Base-by-base conservation (phyloP, 1,140 invertebrate genomes). In the Psix sp. region DNA sequence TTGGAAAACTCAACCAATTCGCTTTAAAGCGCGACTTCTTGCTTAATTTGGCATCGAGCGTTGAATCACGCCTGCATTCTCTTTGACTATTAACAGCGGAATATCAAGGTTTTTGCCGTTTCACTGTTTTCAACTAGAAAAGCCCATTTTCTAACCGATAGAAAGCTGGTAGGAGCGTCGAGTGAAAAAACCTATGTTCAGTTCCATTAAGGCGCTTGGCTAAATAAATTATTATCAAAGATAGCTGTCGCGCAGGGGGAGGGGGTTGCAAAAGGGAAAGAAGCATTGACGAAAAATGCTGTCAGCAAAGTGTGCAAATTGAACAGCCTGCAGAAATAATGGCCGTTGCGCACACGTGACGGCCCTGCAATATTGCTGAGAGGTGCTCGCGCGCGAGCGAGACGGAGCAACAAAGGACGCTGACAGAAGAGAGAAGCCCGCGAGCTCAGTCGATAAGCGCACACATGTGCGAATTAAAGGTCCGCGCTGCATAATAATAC, bases 381-480 rank as follows among this genome's bases (percentile, higher is more conserved):
- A 72, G 52, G 59, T 18, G 51, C 36, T 59, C 35, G 14, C 52
- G 24, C 11, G 49, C 11, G 51, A 10, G 43, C 16, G 63, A 46
- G 5, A 11, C 10, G n/a, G 4, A 3, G 21, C 1, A 29, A 54
- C 45, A 31, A 0, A 3, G 57, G 21, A 10, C 13, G 51, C 36
- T 9, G 6, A 45, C n/a, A 63, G 3, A 14, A 16, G 68, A 65
- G 59, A 2, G 48, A 67, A 56, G 49, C 5, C 7, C 57, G 45
- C 56, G 65, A 54, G 52, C 57, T 35, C 67, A 77, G 77, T 82
- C 76, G 76, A 82, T 81, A 82, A 82, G 73, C 63, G 29, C 67
- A 75, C 80, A 67, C 77, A 66, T 77, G 74, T 75, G 63, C 39
- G 63, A 54, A 67, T 72, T 56, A 70, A 66, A 63, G 38, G 66